Conservation (phyloP, 1,140 invertebrate species). For the Probaryconus sp. region DNA sequence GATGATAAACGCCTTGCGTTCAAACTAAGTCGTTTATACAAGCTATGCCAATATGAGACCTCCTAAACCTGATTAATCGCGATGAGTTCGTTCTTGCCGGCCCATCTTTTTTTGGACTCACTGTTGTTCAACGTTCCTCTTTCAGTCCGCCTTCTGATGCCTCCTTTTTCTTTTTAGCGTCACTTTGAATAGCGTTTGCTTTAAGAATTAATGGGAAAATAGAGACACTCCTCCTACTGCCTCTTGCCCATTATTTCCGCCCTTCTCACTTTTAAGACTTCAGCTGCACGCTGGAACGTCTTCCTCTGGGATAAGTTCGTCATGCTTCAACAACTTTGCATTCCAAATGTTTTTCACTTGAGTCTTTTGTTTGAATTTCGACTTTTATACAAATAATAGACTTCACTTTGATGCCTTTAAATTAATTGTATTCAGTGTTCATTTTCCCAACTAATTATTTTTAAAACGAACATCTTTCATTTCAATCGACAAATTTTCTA, state of each 20-base stretch:
- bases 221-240: constrained; percentile 56
- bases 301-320: constrained; percentile 52
- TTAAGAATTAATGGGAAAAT: constrained; percentile 62
- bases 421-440: no score
- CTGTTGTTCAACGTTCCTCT: constrained; percentile 33
- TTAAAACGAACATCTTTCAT: no score
- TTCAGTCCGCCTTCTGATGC: constrained; percentile 29
- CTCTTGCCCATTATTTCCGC: constrained; percentile 54
- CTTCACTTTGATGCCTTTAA: constrained; percentile 22
- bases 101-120: constrained; percentile 23
- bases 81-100: constrained; percentile 36
- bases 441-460: no score
- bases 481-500: neutral
- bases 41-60: constrained; percentile 39
- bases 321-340: constrained; percentile 33
- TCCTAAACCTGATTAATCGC: constrained; percentile 44
- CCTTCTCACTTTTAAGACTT: constrained; percentile 51
- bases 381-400: constrained; percentile 28
- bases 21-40: constrained; percentile 38
- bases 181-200: constrained; percentile 55
- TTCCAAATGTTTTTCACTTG: constrained; percentile 38
- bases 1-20: constrained; percentile 24
- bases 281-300: constrained; percentile 40
- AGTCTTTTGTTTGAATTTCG: constrained; percentile 38
- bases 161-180: constrained; percentile 51